Percentiles rank a stretch among this genome's conserved stretches.
phyloP scores from a whole-genome alignment of 2,113 vertebrate species.

The Holacanthus passer region DNA sequence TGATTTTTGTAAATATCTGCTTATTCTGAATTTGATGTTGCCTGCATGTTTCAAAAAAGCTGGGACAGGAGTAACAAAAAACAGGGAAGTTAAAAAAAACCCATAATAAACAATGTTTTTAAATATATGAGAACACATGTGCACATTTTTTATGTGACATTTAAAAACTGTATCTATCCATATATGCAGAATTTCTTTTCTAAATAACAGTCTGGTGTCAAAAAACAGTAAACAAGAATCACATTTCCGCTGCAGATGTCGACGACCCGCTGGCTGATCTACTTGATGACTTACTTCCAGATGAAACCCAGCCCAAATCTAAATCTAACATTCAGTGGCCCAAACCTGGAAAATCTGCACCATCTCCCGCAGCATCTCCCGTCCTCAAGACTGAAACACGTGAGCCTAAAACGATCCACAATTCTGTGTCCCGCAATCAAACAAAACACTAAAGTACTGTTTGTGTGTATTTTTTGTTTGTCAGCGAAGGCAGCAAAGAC shows the following conservation, averaged over 20 bases:
- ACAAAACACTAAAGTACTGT: not conserved
- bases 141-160: too few species aligned
- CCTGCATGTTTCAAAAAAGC: too few species aligned
- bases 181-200: too few species aligned
- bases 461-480: slow-evolving; percentile 42
- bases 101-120: not conserved
- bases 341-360: slow-evolving; percentile 49
- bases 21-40: too few species aligned
- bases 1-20: too few species aligned
- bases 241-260: slow-evolving; percentile 66
- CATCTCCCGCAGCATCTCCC: slow-evolving; percentile 49
- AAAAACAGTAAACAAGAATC: not conserved
- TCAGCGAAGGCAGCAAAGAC: slow-evolving; percentile 68
- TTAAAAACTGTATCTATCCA: too few species aligned
- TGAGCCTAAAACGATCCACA: slow-evolving; percentile 40
- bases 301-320: slow-evolving; percentile 60
- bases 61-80: too few species aligned
- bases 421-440: not conserved
- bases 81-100: not conserved
- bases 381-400: slow-evolving; percentile 70
- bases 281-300: slow-evolving; percentile 82
- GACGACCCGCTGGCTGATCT: slow-evolving; percentile 84
- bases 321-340: slow-evolving; percentile 46
- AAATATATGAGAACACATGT: too few species aligned
- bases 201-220: not conserved